Evolutionary conservation across 1,140 invertebrate genomes (phyloP).

Genomic region (Ectropis grisescens): DNA sequence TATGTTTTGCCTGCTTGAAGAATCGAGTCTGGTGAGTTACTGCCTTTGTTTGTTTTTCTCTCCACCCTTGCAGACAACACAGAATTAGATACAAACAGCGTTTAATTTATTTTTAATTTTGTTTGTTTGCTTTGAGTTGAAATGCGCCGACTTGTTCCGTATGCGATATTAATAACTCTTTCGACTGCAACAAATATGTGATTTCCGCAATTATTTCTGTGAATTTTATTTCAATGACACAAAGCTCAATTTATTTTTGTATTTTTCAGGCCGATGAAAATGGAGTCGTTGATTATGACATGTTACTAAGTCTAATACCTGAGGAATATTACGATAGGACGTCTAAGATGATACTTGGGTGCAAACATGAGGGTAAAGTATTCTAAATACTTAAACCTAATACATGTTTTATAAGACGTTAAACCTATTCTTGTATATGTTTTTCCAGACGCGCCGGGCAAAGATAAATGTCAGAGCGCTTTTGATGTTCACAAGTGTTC

Average conservation of each 20-base stretch:
- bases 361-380: conserved; percentile 50
- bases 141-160: too few relatives aligned
- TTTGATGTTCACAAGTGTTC: conserved; percentile 51
- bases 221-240: too few relatives aligned
- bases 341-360: conserved; percentile 43
- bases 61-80: conserved; percentile 14
- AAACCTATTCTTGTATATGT: conserved; percentile 1
- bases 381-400: too few relatives aligned
- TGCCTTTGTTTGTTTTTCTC: conserved; percentile 29
- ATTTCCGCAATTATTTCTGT: too few relatives aligned
- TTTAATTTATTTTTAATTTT: conserved; percentile 35
- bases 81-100: conserved; percentile 24
- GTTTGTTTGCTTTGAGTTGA: conserved; percentile 17
- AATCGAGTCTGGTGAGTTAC: conserved; percentile 62
- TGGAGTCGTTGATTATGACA: conserved; percentile 59
- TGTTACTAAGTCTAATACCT: conserved; percentile 60
- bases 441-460: conserved; percentile 33
- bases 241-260: conserved; percentile 1
- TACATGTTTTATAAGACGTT: too few relatives aligned
- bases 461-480: conserved; percentile 42
- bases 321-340: conserved; percentile 56
- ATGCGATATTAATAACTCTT: too few relatives aligned
- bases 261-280: conserved; percentile 49
- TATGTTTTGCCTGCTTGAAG: conserved; percentile 68
- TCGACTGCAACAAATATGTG: too few relatives aligned